These are phyloP conservation scores for Drosophila borborema DNA, from an alignment of 2,888 invertebrate genomes.

Conservation along the genomic window DNA sequence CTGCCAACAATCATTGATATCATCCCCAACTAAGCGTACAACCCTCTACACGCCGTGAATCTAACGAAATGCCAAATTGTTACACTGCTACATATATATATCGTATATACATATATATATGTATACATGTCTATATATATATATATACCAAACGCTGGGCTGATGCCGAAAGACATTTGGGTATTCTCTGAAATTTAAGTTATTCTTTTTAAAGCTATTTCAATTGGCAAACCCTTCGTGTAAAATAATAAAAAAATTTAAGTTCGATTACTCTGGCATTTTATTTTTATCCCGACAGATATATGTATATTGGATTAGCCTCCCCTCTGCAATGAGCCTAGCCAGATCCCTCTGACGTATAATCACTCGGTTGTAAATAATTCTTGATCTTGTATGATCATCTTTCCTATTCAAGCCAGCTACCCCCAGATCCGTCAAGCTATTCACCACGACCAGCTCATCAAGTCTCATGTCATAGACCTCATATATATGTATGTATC, in stretches of 20 bases:
- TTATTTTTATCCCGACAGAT: not conserved
- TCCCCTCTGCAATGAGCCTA: too few species aligned
- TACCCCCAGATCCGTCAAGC: not conserved
- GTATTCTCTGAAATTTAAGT: slow-evolving; percentile 50
- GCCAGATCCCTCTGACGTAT: not conserved
- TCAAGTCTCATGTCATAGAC: too few species aligned
- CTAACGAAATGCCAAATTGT: slow-evolving; percentile 12
- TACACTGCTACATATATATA: not conserved
- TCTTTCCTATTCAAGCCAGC: too few species aligned
- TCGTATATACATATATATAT: not conserved
- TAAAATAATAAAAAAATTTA: slow-evolving; percentile 49
- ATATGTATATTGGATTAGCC: too few species aligned
- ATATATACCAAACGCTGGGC: slow-evolving; percentile 24
- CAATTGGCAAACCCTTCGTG: slow-evolving; percentile 40
- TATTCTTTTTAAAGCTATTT: slow-evolving; percentile 42
- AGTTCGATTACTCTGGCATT: slow-evolving; percentile 22
- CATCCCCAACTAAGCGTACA: not conserved
- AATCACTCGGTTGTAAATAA: too few species aligned
- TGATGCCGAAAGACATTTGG: slow-evolving; percentile 35
- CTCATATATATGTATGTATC: not conserved
- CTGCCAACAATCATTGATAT: not conserved
- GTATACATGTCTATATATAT: not conserved
- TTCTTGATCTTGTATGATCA: not conserved
- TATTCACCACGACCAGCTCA: not conserved
- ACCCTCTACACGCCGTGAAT: not conserved